phyloP scores from a whole-genome alignment of 2,888 invertebrate genomes.

The Melitaea athalia region DNA sequence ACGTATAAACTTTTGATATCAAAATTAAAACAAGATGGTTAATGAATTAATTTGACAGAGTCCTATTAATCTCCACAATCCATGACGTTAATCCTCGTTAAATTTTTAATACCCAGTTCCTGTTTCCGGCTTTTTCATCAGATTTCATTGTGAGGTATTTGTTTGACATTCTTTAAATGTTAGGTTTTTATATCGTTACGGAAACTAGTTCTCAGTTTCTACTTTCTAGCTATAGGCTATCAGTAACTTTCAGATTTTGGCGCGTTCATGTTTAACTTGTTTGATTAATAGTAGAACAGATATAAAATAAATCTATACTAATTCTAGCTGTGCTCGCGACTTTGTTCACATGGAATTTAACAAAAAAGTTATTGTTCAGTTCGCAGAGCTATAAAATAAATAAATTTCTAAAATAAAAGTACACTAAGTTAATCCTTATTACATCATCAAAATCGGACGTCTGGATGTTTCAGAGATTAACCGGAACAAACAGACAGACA shows the following conservation, averaged over 20 bases:
- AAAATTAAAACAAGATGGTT: background rate
- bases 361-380: too few species aligned
- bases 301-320: background rate
- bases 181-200: constrained; percentile 1
- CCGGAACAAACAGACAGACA: too few species aligned
- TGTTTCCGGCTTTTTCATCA: constrained; percentile 4
- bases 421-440: too few species aligned
- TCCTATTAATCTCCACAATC: background rate
- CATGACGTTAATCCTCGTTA: background rate
- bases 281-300: background rate
- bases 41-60: background rate
- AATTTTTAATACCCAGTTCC: background rate
- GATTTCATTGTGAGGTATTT: background rate
- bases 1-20: background rate
- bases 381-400: too few species aligned
- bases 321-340: too few species aligned
- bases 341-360: too few species aligned
- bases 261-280: constrained; percentile 2
- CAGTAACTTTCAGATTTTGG: constrained; percentile 9
- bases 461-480: too few species aligned
- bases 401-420: too few species aligned
- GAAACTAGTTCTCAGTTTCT: constrained; percentile 4
- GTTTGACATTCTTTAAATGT: background rate
- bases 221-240: constrained; percentile 3
- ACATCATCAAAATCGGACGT: too few species aligned